Percentiles rank a stretch among this genome's conserved stretches.
Evolutionary conservation across 1,140 invertebrate genomes (phyloP).

Genomic region (Whitmania pigra): DNA sequence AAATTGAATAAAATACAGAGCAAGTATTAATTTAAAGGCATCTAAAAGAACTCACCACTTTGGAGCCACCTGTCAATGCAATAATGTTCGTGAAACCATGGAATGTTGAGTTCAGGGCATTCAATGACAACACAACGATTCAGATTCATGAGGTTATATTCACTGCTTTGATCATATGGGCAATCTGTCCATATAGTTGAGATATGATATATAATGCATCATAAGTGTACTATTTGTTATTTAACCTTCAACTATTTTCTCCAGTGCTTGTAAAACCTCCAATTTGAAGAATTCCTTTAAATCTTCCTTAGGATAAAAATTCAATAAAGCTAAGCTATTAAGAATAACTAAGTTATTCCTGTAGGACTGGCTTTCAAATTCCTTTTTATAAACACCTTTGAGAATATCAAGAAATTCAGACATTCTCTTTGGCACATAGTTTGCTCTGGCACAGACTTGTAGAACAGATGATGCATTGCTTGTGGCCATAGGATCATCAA

Average conservation of each 20-base stretch:
- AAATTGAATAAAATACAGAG: too few relatives aligned
- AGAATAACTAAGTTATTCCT: neutral
- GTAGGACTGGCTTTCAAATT: neutral
- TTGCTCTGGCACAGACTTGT: neutral
- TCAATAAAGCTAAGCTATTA: neutral
- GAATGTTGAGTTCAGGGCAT: conserved; percentile 28
- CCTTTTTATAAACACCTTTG: neutral
- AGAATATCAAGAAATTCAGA: neutral
- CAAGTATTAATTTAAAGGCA: too few relatives aligned
- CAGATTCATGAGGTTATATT: conserved; percentile 24
- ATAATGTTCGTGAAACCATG: conserved; percentile 29
- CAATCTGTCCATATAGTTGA: too few relatives aligned
- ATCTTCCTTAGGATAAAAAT: neutral
- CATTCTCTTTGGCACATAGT: conserved; percentile 5
- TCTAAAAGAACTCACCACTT: neutral
- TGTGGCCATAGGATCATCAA: neutral
- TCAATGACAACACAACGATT: conserved; percentile 28
- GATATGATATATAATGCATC: too few relatives aligned
- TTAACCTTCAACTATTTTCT: neutral
- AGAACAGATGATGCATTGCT: neutral
- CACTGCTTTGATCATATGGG: neutral
- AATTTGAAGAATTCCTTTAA: neutral
- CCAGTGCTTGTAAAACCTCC: neutral
- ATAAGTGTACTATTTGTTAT: too few relatives aligned
- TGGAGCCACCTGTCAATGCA: conserved; percentile 14